Percentiles rank a stretch among this genome's conserved stretches.
These are phyloP conservation scores for Portunus trituberculatus DNA, from an alignment of 1,140 invertebrate species.

Conservation along the genomic window DNA sequence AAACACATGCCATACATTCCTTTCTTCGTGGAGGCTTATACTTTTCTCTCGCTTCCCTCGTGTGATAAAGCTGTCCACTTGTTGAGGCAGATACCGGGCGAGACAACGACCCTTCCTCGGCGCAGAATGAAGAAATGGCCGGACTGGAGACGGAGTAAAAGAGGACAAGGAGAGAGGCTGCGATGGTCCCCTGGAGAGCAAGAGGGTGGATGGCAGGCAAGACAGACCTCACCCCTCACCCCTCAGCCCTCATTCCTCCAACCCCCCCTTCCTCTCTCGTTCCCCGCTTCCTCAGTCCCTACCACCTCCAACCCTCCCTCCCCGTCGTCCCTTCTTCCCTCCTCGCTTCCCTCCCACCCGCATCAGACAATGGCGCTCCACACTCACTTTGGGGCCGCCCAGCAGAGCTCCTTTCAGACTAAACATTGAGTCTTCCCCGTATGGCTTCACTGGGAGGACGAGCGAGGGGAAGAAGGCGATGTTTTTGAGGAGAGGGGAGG, in stretches of 20 bases:
- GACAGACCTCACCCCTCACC: background rate
- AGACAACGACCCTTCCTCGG: background rate
- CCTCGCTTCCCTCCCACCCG: background rate
- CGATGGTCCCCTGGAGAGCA: background rate
- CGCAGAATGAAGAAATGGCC: background rate
- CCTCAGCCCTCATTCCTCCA: background rate
- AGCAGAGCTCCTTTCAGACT: background rate
- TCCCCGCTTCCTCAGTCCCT: background rate
- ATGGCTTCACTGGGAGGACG: background rate
- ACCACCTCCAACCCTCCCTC: background rate
- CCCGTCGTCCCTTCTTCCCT: background rate
- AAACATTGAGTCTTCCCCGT: background rate
- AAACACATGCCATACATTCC: too few relatives aligned
- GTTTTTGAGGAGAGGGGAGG: background rate
- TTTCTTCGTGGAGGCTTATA: too few relatives aligned
- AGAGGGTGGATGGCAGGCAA: background rate
- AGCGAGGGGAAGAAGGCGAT: background rate
- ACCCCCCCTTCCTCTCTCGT: background rate
- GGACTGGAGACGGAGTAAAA: background rate
- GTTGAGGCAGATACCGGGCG: background rate
- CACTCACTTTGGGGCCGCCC: background rate
- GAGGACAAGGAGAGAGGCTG: background rate
- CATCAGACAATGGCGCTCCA: slow-evolving; percentile 8
- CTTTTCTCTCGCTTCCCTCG: too few relatives aligned
- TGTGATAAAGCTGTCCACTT: too few relatives aligned